Conservation (phyloP, 37 sponge, comb jelly and placozoan genomes). For the Theonella swinhoei region DNA sequence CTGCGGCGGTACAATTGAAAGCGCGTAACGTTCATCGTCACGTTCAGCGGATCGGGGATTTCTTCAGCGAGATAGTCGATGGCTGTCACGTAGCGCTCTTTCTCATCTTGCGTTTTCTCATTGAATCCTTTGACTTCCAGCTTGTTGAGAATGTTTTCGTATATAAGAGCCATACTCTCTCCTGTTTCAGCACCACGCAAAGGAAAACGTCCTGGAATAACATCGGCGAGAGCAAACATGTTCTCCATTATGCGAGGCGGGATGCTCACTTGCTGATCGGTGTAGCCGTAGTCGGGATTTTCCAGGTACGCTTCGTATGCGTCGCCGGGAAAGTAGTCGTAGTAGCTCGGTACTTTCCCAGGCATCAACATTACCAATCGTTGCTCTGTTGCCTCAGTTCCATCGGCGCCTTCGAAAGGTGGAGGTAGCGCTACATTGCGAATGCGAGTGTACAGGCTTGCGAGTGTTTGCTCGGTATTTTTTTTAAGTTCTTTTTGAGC, state of each 20-base stretch:
- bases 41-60: slow-evolving; percentile 43
- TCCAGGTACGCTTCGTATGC: slow-evolving; percentile 18
- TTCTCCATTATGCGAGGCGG: slow-evolving; percentile 35
- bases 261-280: slow-evolving; percentile 8
- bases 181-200: slow-evolving; percentile 35
- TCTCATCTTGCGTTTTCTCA: slow-evolving; percentile 8
- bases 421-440: slow-evolving; percentile 16
- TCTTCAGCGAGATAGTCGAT: slow-evolving; percentile 12
- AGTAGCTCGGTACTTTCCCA: slow-evolving; percentile 29
- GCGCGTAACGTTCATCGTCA: slow-evolving; percentile 11
- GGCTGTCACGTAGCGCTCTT: slow-evolving; percentile 8
- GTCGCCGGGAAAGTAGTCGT: slow-evolving; percentile 37
- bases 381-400: not conserved
- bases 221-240: slow-evolving; percentile 37
- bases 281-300: slow-evolving; percentile 10
- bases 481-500: no score
- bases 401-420: not conserved
- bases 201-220: slow-evolving; percentile 13
- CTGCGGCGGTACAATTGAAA: slow-evolving; percentile 35
- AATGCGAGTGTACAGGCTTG: slow-evolving; percentile 1
- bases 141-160: slow-evolving; percentile 4
- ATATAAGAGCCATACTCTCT: slow-evolving; percentile 11
- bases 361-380: slow-evolving; percentile 39
- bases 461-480: not conserved
- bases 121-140: slow-evolving; percentile 16